Base-by-base conservation (phyloP, 2,888 invertebrate species). In the Parnassius mnemosyne region DNA sequence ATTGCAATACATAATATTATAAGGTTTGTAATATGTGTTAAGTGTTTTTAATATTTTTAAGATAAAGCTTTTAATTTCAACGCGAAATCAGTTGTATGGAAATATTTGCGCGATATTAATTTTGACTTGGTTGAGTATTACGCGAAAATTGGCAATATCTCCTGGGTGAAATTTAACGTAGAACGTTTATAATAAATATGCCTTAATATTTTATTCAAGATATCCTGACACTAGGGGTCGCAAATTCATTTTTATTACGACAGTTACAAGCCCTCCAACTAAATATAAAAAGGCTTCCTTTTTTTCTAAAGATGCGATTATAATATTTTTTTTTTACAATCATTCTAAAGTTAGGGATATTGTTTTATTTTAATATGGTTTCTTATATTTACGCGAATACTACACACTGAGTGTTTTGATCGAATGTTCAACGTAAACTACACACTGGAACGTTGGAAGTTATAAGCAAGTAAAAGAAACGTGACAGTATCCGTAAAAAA, bases 131-230 rank as follows among this genome's bases (percentile, higher is more conserved):
- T 43, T 53, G 62, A 62, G 54, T 62, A 57, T 62, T 53, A 53
- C 62, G 62, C 57, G 50, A 62, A 57, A 62, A 62, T 62, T 62
- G 62, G 57, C 62, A 62, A 57, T 62, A 62, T 62, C 62, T 62
- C 53, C 50, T 57, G 57, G 53, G 53, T 62, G 57, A 57, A 53
- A 62, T 62, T 62, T 57, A 58, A 54, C 61, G 49, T 43, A 49
- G 61, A 49, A 55, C 59, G 54, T 55, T 63, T 55, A 63, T 63
- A 58, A 63, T 63, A 63, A 63, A 63, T 59, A 54, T 51, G 54
- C 51, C 51, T 55, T 51, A 58, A 63, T 59, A 59, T 59, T 63
- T 63, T 58, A 59, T 59, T 52, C 51, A 58, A 55, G 58, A 57
- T 53, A 25, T 51, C 47, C 58, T 51, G 59, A 59, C 58, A 63